Evolutionary conservation across 2,888 invertebrate species (phyloP), one percentile per base, ranked within the genome.

Genomic region (Torymus aiolomorphi): DNA sequence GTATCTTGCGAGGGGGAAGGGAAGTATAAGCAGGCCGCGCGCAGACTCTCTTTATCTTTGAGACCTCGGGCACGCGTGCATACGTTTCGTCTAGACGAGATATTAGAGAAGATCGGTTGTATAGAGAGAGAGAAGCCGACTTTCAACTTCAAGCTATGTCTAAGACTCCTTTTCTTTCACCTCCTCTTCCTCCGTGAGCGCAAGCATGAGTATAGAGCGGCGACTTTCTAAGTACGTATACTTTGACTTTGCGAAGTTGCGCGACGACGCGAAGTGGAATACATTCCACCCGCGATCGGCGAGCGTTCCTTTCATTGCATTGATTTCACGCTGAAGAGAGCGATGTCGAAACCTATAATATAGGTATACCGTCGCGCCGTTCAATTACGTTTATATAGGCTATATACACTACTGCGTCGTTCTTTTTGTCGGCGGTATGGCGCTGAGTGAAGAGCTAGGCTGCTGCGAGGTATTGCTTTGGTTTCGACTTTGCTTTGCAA

Each of bases 71-170:
- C 54, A 61, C 51, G 57, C 13, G 12, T 62, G 78, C 78, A 62
- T 73, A 73, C 67, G 78, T 78, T 78, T 74, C 63, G 78, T 78
- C 78, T 78, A 78, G 78, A 78, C 78, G 69, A 69, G 74, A 78
- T 78, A 78, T 69, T 51, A 56, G 65, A 62, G 66, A 18, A 56
- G 42, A 42, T 42, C 42, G 42, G 42, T 42, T 42, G 8, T 42
- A 8, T 42, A 42, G 42, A 42, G 1, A 42, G 42, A n/a, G 49
- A 73, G 65, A n/a, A 42, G 31, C 31, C 31, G 20, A 56, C 63
- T 76, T 56, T 67, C 65, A 59, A 42, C 42, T 42, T 42, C 14
- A 16, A 59, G 59, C 52, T 66, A 20, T 20, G 49, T 13, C 5
- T 24, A 42, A 56, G 54, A n/a, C 18, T 24, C 73, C 42, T 20